These are phyloP conservation scores for Meloidogyne floridensis DNA, from an alignment of 1,140 invertebrate species.

Conservation along the genomic window DNA sequence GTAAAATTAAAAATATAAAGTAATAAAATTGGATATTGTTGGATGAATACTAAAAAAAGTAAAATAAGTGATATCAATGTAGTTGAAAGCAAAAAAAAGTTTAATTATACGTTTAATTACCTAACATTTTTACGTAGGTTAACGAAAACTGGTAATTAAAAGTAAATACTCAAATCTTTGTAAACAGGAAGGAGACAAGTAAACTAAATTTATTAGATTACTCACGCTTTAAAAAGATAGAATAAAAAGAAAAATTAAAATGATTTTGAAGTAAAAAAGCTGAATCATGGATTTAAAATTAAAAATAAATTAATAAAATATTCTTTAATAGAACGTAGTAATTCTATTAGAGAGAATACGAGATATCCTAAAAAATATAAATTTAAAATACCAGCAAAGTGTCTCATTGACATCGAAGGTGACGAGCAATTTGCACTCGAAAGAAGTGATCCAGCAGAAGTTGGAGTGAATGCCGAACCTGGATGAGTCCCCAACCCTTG, in stretches of 20 bases:
- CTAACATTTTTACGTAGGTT: too few relatives aligned
- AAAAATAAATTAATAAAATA: constrained; percentile 8
- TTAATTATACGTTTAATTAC: background rate
- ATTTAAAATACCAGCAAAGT: background rate
- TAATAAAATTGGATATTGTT: background rate
- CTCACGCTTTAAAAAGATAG: background rate
- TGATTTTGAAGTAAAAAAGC: constrained; percentile 6
- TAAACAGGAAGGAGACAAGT: background rate
- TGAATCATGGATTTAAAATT: background rate
- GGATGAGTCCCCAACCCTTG: constrained; percentile 31
- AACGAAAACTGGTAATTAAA: too few relatives aligned
- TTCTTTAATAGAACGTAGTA: too few relatives aligned
- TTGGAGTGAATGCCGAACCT: constrained; percentile 38
- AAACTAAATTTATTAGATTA: background rate
- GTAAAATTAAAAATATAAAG: background rate
- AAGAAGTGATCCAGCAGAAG: background rate
- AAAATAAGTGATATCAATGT: background rate
- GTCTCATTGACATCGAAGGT: background rate
- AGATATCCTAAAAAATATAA: constrained; percentile 9
- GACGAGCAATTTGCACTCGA: background rate
- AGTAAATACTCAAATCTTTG: background rate
- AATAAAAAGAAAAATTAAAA: background rate
- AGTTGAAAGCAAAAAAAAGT: background rate
- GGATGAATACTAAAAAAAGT: background rate
- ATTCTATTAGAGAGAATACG: too few relatives aligned